Base-by-base conservation (phyloP, 2,113 vertebrate species). In the Pomatostomus ruficeps region DNA sequence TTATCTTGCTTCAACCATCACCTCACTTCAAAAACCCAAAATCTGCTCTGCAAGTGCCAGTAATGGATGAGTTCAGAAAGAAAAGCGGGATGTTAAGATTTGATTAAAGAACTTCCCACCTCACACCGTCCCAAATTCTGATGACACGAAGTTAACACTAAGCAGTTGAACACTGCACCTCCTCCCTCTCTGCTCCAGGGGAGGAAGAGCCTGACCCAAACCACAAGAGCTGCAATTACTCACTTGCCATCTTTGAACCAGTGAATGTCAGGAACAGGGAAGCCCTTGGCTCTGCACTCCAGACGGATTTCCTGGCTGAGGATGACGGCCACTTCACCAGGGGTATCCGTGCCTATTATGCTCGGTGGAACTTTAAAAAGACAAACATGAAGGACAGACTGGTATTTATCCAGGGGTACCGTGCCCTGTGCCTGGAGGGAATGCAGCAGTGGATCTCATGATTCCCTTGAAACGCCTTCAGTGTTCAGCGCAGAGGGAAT, bases 161-260 rank as follows among this genome's bases (percentile, higher is more conserved):
- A 36, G 7, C 3, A 68, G 38, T 26, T n/a, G 45, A 70, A 88
- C 45, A 43, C 5, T 6, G 24, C 31, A 57, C 22, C 25, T 63
- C 45, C 48, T 42, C 26, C 28, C 24, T 51, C 25, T 76, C 17
- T 28, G 9, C 57, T 58, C 43, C 24, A 61, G 31, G 29, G 21
- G 4, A 73, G n/a, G 10, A 66, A 48, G 22, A 49, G 42, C 57
- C 49, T 33, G 85, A 52, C 28, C 88, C 14, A 92, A 42, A 82
- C 7, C 42, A 38, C 38, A 58, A 65, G 40, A 88, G 38, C 26
- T 54, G 11, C 31, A 23, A 55, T 16, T 40, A 98, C 99, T 98
- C 95, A 99, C 99, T 98, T 99, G 95, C 98, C 98, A 94, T 99
- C 99, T 96, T 99, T 99, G 98, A 98, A 99, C 99, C 99, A 99